Conservation (phyloP, 2,888 invertebrate species). For the Callimorpha dominula region DNA sequence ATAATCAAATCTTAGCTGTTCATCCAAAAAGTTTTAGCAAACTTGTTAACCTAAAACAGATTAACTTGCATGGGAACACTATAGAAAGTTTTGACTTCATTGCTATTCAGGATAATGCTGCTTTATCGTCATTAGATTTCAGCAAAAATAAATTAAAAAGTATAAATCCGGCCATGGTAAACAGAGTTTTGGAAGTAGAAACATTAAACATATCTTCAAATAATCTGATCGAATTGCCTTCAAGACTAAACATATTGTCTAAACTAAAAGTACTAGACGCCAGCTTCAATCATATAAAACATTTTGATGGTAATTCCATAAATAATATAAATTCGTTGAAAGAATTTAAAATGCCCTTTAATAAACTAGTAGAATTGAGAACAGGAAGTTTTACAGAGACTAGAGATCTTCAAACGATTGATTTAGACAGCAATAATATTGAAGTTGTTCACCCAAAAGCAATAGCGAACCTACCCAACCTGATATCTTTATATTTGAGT, state of each 20-base stretch:
- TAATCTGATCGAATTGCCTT: slow-evolving; percentile 90
- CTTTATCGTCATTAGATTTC: slow-evolving; percentile 89
- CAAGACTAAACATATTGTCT: slow-evolving; percentile 89
- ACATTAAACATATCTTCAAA: slow-evolving; percentile 93
- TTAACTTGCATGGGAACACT: slow-evolving; percentile 92
- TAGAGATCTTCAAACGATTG: slow-evolving; percentile 90
- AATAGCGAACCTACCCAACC: slow-evolving; percentile 89
- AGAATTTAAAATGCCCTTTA: slow-evolving; percentile 91
- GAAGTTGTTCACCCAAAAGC: slow-evolving; percentile 91
- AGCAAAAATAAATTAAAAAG: slow-evolving; percentile 91
- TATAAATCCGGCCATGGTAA: slow-evolving; percentile 88
- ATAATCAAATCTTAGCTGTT: slow-evolving; percentile 90
- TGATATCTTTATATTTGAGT: slow-evolving; percentile 90
- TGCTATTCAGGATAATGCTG: slow-evolving; percentile 88
- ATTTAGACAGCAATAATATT: slow-evolving; percentile 94
- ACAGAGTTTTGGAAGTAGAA: slow-evolving; percentile 89
- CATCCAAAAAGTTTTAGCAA: slow-evolving; percentile 89
- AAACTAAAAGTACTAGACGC: slow-evolving; percentile 91
- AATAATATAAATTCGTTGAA: slow-evolving; percentile 89
- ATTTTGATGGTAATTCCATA: slow-evolving; percentile 90
- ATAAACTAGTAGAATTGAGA: slow-evolving; percentile 90
- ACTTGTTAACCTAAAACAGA: slow-evolving; percentile 88
- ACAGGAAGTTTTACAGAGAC: slow-evolving; percentile 91
- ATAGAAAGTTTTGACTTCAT: slow-evolving; percentile 90
- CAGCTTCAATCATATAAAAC: slow-evolving; percentile 91